Base-by-base conservation (phyloP, 2,888 invertebrate species). In the Clepsis dumicolana region DNA sequence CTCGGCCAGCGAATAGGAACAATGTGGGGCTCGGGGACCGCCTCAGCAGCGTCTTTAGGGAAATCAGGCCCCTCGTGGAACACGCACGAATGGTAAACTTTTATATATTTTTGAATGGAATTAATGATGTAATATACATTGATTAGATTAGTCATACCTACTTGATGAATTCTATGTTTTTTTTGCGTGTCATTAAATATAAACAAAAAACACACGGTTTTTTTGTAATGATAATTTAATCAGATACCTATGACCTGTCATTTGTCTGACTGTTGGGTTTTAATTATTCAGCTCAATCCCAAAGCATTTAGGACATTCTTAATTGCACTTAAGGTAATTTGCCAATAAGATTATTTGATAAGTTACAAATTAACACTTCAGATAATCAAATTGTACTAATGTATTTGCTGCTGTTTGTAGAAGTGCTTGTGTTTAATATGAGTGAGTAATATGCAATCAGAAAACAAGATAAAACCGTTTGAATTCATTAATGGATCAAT, bases 51-150 rank as follows among this genome's bases (percentile, higher is more conserved):
- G 91, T 93, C 18, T 90, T 96, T 71, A 94, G 95, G 77, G 96
- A 95, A 85, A 95, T 96, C 62, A 93, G 95, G 77, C 96, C 95
- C n/a, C 87, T 95, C 5, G 94, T 96, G 14, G 95, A 95, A 85
- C 94, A 95, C 79, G 95, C 95, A 60, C 90, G 95, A 67, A 94
- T 91, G 87, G 94, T 94, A 87, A 83, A 53, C 21, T 4, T 18
- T 50, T 41, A 4, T 32, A 10, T 21, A 18, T 12, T 48, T 48
- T 48, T 32, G 38, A 16, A 35, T n/a, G 14, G 21, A 48, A n/a
- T 12, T 32, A 24, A 61, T 64, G 68, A 64, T 69, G 57, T 69
- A 62, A 71, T 62, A 62, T 61, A 53, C 70, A 44, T 24, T 61
- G 29, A 69, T 64, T 69, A 68, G 29, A 69, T 64, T 69, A 68